phyloP scores from a whole-genome alignment of 2,797 vertebrate species.

The Rhinogobio ventralis region DNA sequence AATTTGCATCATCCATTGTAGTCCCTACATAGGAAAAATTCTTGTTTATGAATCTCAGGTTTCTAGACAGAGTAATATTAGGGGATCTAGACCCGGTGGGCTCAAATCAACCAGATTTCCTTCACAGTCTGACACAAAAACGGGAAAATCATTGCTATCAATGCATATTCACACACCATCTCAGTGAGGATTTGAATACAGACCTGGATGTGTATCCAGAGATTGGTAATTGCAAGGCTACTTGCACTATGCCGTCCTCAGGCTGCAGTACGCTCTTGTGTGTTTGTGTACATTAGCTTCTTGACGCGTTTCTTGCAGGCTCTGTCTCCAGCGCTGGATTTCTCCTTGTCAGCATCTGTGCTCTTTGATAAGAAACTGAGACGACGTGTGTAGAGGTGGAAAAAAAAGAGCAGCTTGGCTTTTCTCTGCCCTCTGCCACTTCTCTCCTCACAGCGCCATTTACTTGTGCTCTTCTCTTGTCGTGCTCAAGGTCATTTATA shows the following conservation, averaged over 20 bases:
- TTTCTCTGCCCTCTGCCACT: slow-evolving; percentile 32
- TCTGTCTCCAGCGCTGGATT: slow-evolving; percentile 71
- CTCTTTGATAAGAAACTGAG: slow-evolving; percentile 73
- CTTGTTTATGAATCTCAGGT: not conserved
- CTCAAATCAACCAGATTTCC: not conserved
- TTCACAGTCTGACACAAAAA: not conserved
- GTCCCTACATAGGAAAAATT: not conserved
- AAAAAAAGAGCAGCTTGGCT: slow-evolving; percentile 42
- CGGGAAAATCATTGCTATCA: not conserved
- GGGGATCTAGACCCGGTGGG: not conserved
- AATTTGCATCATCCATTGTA: not conserved
- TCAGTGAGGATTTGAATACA: not conserved
- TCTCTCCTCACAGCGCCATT: slow-evolving; percentile 32
- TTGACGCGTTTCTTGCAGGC: not conserved
- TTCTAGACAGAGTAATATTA: not conserved
- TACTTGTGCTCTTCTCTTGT: slow-evolving; percentile 44
- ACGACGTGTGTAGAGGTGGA: slow-evolving; percentile 51
- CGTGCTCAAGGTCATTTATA: slow-evolving; percentile 46
- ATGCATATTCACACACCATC: not conserved
- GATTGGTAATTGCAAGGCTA: not conserved
- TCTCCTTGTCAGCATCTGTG: slow-evolving; percentile 67
- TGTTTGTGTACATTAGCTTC: slow-evolving; percentile 31
- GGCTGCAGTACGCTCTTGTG: not conserved
- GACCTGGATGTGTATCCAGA: not conserved
- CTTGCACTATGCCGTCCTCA: not conserved